Conservation (phyloP, 2,888 invertebrate species). For the Microdon myrmicae region DNA sequence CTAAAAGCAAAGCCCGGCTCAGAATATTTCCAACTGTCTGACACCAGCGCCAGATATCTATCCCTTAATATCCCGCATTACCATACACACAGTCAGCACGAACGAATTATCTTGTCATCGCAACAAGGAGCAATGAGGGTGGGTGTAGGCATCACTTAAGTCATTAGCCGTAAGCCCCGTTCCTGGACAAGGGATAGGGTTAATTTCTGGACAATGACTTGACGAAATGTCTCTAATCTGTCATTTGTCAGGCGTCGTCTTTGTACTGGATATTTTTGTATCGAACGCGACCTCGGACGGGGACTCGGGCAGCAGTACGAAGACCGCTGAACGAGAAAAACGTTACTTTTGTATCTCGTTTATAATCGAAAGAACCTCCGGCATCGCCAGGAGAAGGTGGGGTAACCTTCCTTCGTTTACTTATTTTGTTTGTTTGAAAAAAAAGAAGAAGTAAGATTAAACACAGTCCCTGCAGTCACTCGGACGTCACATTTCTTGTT, state of each 20-base stretch:
- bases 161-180: constrained; percentile 42
- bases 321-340: constrained; percentile 4
- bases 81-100: constrained; percentile 38
- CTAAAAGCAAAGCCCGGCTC: not conserved
- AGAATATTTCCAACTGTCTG: too few species aligned
- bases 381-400: constrained; percentile 8
- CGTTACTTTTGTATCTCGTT: constrained; percentile 30
- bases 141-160: constrained; percentile 54
- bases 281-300: not conserved
- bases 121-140: constrained; percentile 56
- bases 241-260: constrained; percentile 56
- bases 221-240: constrained; percentile 65
- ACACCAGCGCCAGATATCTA: not conserved
- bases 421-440: constrained; percentile 1
- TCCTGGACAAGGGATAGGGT: constrained; percentile 31
- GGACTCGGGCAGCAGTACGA: not conserved
- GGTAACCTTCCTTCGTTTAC: constrained; percentile 8
- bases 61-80: constrained; percentile 50
- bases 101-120: constrained; percentile 53
- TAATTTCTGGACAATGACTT: constrained; percentile 62
- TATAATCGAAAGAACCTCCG: constrained; percentile 29
- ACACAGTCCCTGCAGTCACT: constrained; percentile 17
- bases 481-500: constrained; percentile 45
- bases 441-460: too few species aligned
- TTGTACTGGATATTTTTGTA: not conserved